Evolutionary conservation across 1,140 invertebrate genomes (phyloP), one percentile per base, ranked within the genome.

Genomic region (roundworm (Caenorhabditis elegans)): DNA sequence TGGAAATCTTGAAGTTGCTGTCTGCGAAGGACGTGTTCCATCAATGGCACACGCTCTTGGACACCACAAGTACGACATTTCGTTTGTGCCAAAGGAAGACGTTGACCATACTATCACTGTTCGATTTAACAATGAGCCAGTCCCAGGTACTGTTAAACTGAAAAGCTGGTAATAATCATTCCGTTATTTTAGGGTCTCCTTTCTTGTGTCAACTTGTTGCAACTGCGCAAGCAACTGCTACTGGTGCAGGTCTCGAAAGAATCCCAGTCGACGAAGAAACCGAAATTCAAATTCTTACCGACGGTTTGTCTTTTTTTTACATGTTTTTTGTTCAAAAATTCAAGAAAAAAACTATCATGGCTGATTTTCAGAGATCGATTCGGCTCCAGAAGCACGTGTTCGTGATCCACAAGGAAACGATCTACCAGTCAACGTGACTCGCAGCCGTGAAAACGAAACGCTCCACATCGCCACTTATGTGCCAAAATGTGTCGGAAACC

Each of bases 1-100:
- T 92, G 97, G 97, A 11, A 98, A 97, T 91, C 91, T 98, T 60
- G 97, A 98, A 92, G 98, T 98, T 47, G 96, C 95, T 24, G 97
- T 98, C 84, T 95, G 94, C 83, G 95, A 95, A 88, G 96, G 95
- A 6, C 93, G 95, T 53, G 88, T 89, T 85, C 95, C 96, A 19
- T 98, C 96, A 28, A 95, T 97, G 93, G 96, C 98, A n/a, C 95
- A 96, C 90, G 95, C 96, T 13, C 94, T 98, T 86, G 95, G 95
- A 85, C 94, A 95, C 31, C 96, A 97, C 88, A 93, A 95, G 85
- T 98, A 98, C 91, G 95, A 95, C 70, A 96, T 98, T 76, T 95
- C 94, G 84, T 99, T 98, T 90, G 94, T 96, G 76, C 96, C 96
- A 34, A 93, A 95, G 36, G 95, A 98, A 91, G 93, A 94, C 24